phyloP scores from a whole-genome alignment of 2,113 vertebrate species.

The Ibidorhyncha struthersii region DNA sequence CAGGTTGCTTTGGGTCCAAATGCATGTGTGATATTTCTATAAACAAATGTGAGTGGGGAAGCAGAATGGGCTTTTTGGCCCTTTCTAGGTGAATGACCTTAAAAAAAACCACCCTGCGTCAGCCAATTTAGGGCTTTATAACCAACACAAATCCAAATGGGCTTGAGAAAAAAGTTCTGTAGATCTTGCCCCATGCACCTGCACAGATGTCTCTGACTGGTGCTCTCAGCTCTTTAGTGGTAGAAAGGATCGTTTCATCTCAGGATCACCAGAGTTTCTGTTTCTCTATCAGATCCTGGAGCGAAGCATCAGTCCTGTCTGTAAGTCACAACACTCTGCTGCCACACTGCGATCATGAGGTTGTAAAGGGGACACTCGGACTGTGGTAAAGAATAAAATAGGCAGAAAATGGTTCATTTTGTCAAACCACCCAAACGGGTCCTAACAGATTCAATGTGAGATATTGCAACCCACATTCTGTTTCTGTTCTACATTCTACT shows the following conservation, averaged over 20 bases:
- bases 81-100: not conserved
- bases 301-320: rapidly evolving
- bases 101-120: not conserved
- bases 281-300: not conserved
- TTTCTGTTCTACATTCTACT: not conserved
- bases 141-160: not conserved
- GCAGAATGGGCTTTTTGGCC: not conserved
- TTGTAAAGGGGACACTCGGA: not conserved
- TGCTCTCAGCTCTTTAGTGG: not conserved
- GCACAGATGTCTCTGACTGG: not conserved
- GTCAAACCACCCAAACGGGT: not conserved
- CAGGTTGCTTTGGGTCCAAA: not conserved
- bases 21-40: not conserved
- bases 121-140: not conserved
- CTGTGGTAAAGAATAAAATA: not conserved
- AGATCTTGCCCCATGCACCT: not conserved
- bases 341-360: not conserved
- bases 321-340: no score
- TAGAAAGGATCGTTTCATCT: not conserved
- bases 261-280: not conserved
- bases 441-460: not conserved
- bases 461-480: not conserved
- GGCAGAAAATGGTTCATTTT: not conserved
- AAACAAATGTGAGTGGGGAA: not conserved
- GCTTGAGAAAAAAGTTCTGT: not conserved